Evolutionary conservation across 2,888 invertebrate species (phyloP), one percentile per base, ranked within the genome.

Genomic region (Drosophila merina): DNA sequence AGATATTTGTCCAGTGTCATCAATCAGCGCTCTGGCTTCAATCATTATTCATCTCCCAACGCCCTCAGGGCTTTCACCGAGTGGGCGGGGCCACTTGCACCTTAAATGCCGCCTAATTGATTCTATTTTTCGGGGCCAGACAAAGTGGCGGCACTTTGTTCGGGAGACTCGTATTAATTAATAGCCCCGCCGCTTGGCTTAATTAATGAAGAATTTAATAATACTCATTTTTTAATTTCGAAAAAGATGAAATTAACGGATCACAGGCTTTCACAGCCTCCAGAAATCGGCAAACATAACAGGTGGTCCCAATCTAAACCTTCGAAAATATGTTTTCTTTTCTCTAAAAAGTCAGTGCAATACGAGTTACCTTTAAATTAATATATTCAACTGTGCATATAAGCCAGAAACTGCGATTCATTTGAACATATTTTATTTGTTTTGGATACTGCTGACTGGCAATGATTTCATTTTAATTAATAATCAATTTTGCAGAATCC

Each of bases 61-160:
- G 38, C 68, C 72, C 71, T 69, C 25, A 45, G 69, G 77, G 62
- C 72, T 64, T 48, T 51, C 33, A 50, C 42, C 50, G 48, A 54
- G 81, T 72, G 60, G 81, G 81, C 81, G 81, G 80, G 72, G 7
- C 71, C 30, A 30, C 77, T 74, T 82, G 73, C 79, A 85, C 79
- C 82, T 85, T 82, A 85, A 82, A 77, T 59, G 79, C 67, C 58
- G 79, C 54, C 79, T 82, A 82, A 82, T 82, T 82, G 85, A 77
- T 82, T 81, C 79, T 60, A 66, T 57, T 64, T 63, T 72, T 67
- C 72, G 81, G 73, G 70, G 62, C 73, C 71, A 51, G 60, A 59
- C 59, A 57, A 44, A 51, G 55, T 54, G 50, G 47, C 72, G 58
- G 59, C 54, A 33, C 77, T 82, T 74, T 57, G 55, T 55, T 64